phyloP scores from a whole-genome alignment of 2,797 vertebrate species.

The Sebastes taczanowskii region DNA sequence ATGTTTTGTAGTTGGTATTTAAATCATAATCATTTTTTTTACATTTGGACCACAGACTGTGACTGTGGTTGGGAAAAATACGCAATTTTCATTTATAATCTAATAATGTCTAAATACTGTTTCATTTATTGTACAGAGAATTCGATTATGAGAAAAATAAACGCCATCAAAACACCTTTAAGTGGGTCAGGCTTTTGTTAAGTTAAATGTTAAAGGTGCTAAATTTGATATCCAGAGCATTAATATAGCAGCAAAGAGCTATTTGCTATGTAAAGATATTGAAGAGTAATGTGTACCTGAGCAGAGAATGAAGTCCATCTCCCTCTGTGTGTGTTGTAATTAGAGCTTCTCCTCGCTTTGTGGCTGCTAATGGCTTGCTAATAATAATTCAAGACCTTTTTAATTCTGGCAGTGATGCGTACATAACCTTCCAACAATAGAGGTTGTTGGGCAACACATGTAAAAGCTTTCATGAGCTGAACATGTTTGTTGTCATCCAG shows the following conservation, averaged over 20 bases:
- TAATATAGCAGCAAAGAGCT: too few species aligned
- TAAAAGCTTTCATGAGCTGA: neutral
- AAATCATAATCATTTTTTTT: neutral
- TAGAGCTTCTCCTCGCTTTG: fast-evolving
- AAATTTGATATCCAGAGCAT: too few species aligned
- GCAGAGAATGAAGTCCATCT: too few species aligned
- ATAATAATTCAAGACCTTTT: neutral
- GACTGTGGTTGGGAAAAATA: neutral
- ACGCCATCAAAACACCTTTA: neutral
- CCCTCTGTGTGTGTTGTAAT: too few species aligned
- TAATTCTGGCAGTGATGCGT: neutral
- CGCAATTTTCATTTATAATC: neutral
- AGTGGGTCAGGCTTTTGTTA: neutral
- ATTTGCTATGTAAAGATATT: too few species aligned
- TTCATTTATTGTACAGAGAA: neutral
- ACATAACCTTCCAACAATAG: neutral
- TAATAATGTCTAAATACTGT: neutral
- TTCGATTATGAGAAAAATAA: neutral
- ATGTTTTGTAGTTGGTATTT: neutral
- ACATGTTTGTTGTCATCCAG: neutral
- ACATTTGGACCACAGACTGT: neutral
- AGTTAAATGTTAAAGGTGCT: too few species aligned
- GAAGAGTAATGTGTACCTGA: too few species aligned
- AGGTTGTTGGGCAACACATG: neutral
- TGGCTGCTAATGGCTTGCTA: neutral